Percentiles rank a stretch among this genome's conserved stretches.
These are phyloP conservation scores for Listronotus oregonensis DNA, from an alignment of 1,140 invertebrate species.

Conservation along the genomic window DNA sequence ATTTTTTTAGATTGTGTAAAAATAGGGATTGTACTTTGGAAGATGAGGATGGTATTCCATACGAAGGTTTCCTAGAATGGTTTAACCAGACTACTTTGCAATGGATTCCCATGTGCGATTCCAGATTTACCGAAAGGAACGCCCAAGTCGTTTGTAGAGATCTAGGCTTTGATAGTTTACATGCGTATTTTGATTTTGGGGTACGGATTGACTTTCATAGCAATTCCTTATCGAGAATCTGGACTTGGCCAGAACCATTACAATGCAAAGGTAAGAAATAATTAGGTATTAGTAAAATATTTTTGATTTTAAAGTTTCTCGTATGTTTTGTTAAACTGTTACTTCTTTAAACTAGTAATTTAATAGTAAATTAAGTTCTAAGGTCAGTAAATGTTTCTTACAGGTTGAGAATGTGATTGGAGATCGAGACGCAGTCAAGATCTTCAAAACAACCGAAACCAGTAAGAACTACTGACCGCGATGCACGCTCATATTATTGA, in stretches of 20 bases:
- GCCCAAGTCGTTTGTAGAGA: slow-evolving; percentile 94
- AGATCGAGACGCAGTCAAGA: no score
- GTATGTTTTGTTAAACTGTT: no score
- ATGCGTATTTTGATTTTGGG: slow-evolving; percentile 83
- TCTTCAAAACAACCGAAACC: no score
- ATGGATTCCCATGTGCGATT: slow-evolving; percentile 97
- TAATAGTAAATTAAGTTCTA: no score
- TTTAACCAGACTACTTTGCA: slow-evolving; percentile 94
- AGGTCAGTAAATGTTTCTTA: no score
- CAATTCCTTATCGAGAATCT: slow-evolving; percentile 80
- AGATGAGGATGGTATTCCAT: slow-evolving; percentile 58
- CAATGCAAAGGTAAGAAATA: slow-evolving; percentile 69
- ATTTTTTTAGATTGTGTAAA: slow-evolving; percentile 67
- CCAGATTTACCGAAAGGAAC: slow-evolving; percentile 91
- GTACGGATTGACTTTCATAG: slow-evolving; percentile 82
- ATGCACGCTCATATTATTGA: no score
- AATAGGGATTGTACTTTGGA: slow-evolving; percentile 69
- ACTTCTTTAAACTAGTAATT: no score
- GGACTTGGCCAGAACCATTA: slow-evolving; percentile 94
- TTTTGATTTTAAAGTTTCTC: no score
- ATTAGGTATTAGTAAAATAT: no score
- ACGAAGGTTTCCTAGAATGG: slow-evolving; percentile 89
- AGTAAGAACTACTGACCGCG: no score
- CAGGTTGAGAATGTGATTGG: no score
- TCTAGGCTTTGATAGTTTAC: slow-evolving; percentile 87